Conservation (phyloP, 2,888 invertebrate genomes). For the Scaptomyza cyrtandrae region DNA sequence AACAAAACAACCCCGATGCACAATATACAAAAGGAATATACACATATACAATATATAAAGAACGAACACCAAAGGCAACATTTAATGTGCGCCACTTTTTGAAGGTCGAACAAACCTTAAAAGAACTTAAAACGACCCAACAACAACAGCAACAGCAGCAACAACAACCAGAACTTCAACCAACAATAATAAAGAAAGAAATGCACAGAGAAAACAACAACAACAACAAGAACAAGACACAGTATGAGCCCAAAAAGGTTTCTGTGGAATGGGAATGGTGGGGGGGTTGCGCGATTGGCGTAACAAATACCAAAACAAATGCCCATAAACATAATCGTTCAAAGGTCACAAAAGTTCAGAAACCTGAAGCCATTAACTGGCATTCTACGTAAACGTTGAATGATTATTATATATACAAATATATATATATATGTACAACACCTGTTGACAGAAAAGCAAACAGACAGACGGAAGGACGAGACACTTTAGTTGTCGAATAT, state of each 20-base stretch:
- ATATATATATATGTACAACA: not conserved
- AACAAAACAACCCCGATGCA: constrained; percentile 7
- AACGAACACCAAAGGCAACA: constrained; percentile 27
- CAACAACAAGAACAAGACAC: constrained; percentile 20
- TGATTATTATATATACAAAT: constrained; percentile 4
- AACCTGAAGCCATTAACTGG: constrained; percentile 11
- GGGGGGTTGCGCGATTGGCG: not conserved
- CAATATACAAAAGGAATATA: constrained; percentile 6
- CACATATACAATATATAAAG: too few relatives aligned
- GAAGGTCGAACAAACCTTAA: constrained; percentile 72
- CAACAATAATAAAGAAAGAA: constrained; percentile 9
- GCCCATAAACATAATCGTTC: constrained; percentile 17
- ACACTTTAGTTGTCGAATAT: not conserved
- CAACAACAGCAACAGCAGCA: not conserved
- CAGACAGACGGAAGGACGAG: not conserved
- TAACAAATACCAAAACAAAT: constrained; percentile 4
- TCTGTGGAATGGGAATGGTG: too few relatives aligned
- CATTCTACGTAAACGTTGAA: not conserved
- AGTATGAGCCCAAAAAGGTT: not conserved
- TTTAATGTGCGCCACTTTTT: constrained; percentile 64
- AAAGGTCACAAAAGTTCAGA: constrained; percentile 16
- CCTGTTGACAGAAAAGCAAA: constrained; percentile 1
- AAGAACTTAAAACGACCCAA: constrained; percentile 24
- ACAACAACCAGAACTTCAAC: not conserved
- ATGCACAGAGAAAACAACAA: constrained; percentile 19